These are phyloP conservation scores for Gouania willdenowi DNA, from an alignment of 2,797 vertebrate genomes.

Conservation along the genomic window DNA sequence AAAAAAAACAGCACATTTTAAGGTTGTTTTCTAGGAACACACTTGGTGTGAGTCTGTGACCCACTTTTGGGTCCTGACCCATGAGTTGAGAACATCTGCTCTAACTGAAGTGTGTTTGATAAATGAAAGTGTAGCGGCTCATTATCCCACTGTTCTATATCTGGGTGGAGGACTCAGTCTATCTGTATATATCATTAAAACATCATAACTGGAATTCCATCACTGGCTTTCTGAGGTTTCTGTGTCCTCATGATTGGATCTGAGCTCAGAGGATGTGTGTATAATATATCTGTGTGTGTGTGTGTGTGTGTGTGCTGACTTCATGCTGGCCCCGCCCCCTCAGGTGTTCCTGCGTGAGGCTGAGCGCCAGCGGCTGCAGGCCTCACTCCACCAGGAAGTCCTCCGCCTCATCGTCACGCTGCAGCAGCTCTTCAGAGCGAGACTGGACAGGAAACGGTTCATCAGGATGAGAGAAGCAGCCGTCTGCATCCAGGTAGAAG, in stretches of 20 bases:
- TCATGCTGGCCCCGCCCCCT: conserved; percentile 15
- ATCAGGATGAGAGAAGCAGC: conserved; percentile 81
- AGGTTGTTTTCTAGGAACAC: too few species aligned
- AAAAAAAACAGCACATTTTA: too few species aligned
- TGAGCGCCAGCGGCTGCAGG: conserved; percentile 86
- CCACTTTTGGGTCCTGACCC: too few species aligned
- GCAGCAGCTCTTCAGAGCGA: conserved; percentile 84
- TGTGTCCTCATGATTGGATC: not conserved
- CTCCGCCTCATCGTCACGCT: conserved; percentile 82
- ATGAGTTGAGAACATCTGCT: too few species aligned
- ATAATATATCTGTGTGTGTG: not conserved
- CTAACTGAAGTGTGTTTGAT: too few species aligned
- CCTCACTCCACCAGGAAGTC: conserved; percentile 87
- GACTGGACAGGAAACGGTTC: conserved; percentile 85
- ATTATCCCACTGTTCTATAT: too few species aligned
- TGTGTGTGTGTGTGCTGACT: conserved; percentile 10
- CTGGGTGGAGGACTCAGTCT: conserved; percentile 17
- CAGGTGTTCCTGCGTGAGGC: conserved; percentile 92
- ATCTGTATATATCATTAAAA: conserved; percentile 67
- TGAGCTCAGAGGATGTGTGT: conserved; percentile 9
- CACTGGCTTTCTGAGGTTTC: conserved; percentile 8
- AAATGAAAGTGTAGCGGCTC: too few species aligned
- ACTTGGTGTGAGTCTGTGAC: too few species aligned
- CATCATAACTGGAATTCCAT: conserved; percentile 60
- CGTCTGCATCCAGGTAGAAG: conserved; percentile 82